Conservation (phyloP, 1,140 invertebrate species). For the Cyclina sinensis region DNA sequence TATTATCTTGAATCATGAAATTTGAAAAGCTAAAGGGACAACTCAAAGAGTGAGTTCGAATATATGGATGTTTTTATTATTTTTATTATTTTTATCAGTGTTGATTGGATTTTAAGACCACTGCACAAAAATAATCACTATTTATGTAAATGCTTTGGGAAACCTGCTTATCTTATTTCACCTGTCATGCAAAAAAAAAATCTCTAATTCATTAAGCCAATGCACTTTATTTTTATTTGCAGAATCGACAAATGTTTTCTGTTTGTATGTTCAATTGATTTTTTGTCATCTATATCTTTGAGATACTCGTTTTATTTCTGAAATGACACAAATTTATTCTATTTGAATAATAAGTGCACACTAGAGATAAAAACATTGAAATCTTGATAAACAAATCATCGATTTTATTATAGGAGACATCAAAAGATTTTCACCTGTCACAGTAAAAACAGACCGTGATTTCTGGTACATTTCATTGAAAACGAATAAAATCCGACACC, state of each 20-base stretch:
- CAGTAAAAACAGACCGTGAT: neutral
- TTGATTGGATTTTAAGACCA: too few species aligned
- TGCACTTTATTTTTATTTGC: neutral
- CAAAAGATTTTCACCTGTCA: neutral
- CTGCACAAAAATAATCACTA: too few species aligned
- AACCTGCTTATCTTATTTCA: too few species aligned
- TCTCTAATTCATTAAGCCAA: too few species aligned
- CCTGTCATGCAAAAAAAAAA: too few species aligned
- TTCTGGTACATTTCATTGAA: neutral
- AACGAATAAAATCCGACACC: neutral
- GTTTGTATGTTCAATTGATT: constrained; percentile 1
- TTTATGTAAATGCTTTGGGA: too few species aligned
- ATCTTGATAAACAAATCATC: neutral
- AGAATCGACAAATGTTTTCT: constrained; percentile 19
- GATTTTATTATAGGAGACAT: neutral
- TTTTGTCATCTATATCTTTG: neutral
- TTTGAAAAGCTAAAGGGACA: too few species aligned
- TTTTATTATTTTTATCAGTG: too few species aligned
- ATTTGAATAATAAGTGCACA: neutral
- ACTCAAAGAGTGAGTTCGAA: too few species aligned
- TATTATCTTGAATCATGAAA: too few species aligned
- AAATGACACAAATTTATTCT: neutral
- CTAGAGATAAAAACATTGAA: neutral
- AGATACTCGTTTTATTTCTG: neutral
- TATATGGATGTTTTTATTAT: too few species aligned